A percentile compares a stretch with the other conserved stretches of the same genome.
Conservation (phyloP, 1,140 invertebrate genomes). For the Polypedilum pembai region DNA sequence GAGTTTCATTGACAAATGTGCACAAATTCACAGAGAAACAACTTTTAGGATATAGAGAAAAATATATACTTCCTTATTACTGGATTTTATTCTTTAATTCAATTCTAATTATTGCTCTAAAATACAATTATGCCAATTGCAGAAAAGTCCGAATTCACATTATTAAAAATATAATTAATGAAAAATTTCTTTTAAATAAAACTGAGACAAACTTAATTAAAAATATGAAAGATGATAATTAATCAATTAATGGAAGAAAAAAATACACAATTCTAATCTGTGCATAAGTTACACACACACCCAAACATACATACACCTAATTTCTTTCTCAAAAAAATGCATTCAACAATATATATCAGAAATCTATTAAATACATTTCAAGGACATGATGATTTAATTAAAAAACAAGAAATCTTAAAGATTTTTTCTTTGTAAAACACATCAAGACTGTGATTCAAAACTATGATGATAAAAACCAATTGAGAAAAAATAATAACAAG, state of each 20-base stretch:
- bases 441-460: constrained; percentile 13
- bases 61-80: background rate
- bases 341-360: background rate
- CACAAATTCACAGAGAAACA: background rate
- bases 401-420: background rate
- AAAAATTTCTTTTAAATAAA: background rate
- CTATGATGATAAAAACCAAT: constrained; percentile 1
- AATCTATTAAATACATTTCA: background rate
- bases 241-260: background rate
- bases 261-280: background rate
- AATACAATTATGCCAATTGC: no score
- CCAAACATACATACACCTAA: background rate
- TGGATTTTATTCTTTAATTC: background rate
- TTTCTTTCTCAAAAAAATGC: background rate
- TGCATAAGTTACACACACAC: constrained; percentile 4
- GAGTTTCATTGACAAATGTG: background rate
- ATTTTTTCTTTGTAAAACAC: constrained; percentile 14
- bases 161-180: background rate
- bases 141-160: background rate
- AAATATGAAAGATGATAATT: background rate
- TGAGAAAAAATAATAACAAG: background rate
- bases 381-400: background rate
- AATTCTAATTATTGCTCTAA: background rate
- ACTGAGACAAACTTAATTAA: background rate
- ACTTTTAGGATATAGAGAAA: background rate